Evolutionary conservation across 2,113 vertebrate genomes (phyloP).

Genomic region (Neomonachus schauinslandi): DNA sequence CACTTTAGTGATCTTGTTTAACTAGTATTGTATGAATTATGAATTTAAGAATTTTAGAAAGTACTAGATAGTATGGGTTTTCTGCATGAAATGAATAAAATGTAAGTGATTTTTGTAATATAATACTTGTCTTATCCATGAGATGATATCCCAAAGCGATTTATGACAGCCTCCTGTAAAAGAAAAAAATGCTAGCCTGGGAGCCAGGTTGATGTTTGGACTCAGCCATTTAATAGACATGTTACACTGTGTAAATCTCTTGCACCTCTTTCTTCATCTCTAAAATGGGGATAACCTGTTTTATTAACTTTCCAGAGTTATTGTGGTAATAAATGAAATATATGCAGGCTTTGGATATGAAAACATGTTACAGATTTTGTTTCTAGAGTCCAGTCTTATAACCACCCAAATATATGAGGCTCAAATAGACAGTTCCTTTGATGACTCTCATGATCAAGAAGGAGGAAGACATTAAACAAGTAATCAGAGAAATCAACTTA

Average conservation of each 20-base stretch:
- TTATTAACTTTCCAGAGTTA: neutral
- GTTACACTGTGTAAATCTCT: neutral
- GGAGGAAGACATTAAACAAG: neutral
- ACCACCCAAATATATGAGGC: neutral
- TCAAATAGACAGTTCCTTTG: neutral
- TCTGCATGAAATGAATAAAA: conserved; percentile 5
- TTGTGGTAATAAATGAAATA: neutral
- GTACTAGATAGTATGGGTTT: neutral
- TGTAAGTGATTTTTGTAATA: neutral
- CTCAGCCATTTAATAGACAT: neutral
- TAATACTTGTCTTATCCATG: neutral
- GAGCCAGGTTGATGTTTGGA: neutral
- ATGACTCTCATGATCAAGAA: neutral
- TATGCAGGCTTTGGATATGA: neutral
- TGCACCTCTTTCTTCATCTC: neutral
- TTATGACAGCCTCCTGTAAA: neutral
- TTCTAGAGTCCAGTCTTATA: neutral
- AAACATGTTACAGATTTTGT: neutral
- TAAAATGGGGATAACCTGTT: neutral
- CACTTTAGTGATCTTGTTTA: neutral
- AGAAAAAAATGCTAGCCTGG: neutral
- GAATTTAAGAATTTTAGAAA: conserved; percentile 1
- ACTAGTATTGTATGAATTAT: neutral
- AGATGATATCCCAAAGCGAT: neutral
- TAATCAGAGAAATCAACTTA: neutral